Percentiles rank a stretch among this genome's conserved stretches.
Conservation (phyloP, 2,797 vertebrate genomes). For the Tympanoctomys barrerae region DNA sequence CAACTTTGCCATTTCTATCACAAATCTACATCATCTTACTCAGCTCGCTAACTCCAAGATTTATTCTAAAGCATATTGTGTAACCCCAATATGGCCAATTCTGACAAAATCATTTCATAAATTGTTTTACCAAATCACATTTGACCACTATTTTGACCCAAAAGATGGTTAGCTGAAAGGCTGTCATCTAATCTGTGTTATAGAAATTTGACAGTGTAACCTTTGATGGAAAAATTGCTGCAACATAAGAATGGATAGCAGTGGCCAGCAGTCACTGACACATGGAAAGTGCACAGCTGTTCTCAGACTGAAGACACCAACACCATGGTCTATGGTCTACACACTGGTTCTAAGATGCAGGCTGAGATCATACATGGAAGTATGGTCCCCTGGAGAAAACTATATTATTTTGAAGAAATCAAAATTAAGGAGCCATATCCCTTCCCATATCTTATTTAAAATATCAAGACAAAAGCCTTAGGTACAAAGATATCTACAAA, state of each 20-base stretch:
- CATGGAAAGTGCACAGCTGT: neutral
- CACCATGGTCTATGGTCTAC: neutral
- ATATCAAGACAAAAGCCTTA: neutral
- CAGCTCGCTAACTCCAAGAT: neutral
- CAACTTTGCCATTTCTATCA: neutral
- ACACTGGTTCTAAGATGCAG: neutral
- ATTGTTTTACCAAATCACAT: neutral
- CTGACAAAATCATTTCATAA: neutral
- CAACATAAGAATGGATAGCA: too few relatives aligned
- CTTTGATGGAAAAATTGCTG: too few relatives aligned
- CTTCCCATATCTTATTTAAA: neutral
- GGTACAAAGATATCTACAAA: neutral
- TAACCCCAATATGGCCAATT: neutral
- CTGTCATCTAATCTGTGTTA: neutral
- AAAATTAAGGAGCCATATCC: neutral
- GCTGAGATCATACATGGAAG: neutral
- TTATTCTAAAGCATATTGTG: neutral
- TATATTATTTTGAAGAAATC: neutral
- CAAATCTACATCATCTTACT: neutral
- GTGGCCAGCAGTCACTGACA: neutral
- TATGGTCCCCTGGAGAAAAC: neutral
- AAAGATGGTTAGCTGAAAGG: neutral
- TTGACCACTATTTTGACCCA: neutral
- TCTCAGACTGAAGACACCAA: neutral
- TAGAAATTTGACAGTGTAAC: neutral